Evolutionary conservation across 64 coral and sea anemone genomes (phyloP).

Genomic region (Porites lutea): DNA sequence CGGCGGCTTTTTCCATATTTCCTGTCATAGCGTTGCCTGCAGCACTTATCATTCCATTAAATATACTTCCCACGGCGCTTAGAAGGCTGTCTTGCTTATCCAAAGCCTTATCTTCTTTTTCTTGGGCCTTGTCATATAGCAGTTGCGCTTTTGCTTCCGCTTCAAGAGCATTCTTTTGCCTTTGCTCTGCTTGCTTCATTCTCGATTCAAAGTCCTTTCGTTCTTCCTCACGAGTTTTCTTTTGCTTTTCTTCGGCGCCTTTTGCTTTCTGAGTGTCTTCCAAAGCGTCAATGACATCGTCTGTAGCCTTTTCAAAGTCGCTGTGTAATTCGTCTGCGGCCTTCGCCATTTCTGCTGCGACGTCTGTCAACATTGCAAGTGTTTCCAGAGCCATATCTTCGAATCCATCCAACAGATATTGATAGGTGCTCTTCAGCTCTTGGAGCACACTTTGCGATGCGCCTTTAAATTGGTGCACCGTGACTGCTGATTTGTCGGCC

Average conservation of each 20-base stretch:
- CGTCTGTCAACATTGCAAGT: slow-evolving; percentile 14
- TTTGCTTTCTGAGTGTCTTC: slow-evolving; percentile 66
- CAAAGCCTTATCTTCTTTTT: slow-evolving; percentile 56
- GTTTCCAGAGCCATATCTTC: slow-evolving; percentile 77
- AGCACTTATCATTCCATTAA: slow-evolving; percentile 5
- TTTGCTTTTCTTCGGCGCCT: slow-evolving; percentile 3
- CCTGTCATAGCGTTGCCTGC: background rate
- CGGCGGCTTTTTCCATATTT: background rate
- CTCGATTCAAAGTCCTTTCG: slow-evolving; percentile 32
- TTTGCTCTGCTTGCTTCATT: slow-evolving; percentile 10
- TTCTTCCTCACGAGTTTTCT: slow-evolving; percentile 49
- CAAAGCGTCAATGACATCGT: slow-evolving; percentile 51
- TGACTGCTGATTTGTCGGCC: slow-evolving; percentile 65
- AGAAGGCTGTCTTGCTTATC: slow-evolving; percentile 43
- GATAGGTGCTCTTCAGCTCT: slow-evolving; percentile 44
- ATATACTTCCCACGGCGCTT: background rate
- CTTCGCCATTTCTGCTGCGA: slow-evolving; percentile 38
- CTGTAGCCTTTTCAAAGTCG: slow-evolving; percentile 53
- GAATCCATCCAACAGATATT: slow-evolving; percentile 64
- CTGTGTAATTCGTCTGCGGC: slow-evolving; percentile 53
- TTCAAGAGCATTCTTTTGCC: slow-evolving; percentile 43
- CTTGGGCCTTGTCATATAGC: slow-evolving; percentile 42
- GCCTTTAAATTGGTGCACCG: slow-evolving; percentile 57
- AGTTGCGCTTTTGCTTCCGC: slow-evolving; percentile 30
- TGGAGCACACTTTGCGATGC: slow-evolving; percentile 36